Percentiles rank a stretch among this genome's conserved stretches.
These are phyloP conservation scores for Pterocles burchelli DNA, from an alignment of 2,113 vertebrate genomes.

Conservation along the genomic window DNA sequence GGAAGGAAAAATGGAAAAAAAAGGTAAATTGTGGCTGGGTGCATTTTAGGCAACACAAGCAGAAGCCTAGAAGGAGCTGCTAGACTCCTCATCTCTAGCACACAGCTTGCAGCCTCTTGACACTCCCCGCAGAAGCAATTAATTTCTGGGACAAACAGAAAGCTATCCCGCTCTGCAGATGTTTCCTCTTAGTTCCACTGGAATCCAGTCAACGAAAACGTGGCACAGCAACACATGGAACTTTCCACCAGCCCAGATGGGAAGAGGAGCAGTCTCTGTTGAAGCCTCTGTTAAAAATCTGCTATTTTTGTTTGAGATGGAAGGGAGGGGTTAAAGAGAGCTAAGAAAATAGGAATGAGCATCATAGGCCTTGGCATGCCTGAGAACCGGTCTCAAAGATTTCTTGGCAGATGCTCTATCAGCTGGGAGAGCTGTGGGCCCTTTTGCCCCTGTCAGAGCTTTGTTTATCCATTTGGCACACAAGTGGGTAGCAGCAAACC, in stretches of 20 bases:
- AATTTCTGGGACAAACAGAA: constrained; percentile 61
- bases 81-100: not conserved
- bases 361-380: not conserved
- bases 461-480: not conserved
- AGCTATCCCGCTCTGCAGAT: constrained; percentile 73
- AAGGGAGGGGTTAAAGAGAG: constrained; percentile 33
- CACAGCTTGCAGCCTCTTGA: not conserved
- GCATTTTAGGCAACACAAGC: not conserved
- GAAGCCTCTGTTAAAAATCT: constrained; percentile 5
- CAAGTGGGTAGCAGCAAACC: not conserved
- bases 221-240: constrained; percentile 71
- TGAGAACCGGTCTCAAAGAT: constrained; percentile 33
- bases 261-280: not conserved
- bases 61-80: not conserved
- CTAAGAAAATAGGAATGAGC: constrained; percentile 20
- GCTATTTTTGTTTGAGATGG: constrained; percentile 25
- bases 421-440: not conserved
- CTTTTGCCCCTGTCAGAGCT: constrained; percentile 1
- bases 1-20: not conserved
- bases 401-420: constrained; percentile 4
- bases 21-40: not conserved
- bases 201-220: constrained; percentile 71
- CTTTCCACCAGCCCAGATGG: constrained; percentile 58
- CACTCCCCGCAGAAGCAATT: constrained; percentile 53
- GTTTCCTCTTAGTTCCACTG: constrained; percentile 69